Conservation (phyloP, 2,113 vertebrate species). For the Strix aluco region DNA sequence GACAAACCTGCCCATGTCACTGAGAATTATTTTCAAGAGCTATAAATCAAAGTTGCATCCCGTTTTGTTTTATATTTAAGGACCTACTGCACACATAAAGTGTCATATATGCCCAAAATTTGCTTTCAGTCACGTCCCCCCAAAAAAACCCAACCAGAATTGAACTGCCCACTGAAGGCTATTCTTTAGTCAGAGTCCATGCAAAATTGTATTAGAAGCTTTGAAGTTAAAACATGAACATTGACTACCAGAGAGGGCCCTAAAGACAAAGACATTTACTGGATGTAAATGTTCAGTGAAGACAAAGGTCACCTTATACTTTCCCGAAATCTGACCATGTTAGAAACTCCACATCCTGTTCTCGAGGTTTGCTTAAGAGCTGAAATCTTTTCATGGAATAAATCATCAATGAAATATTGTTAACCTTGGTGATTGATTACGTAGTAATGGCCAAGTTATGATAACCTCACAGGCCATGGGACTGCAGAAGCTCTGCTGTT, state of each 20-base stretch:
- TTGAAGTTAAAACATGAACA: slow-evolving; percentile 31
- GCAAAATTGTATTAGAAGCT: slow-evolving; percentile 41
- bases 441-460: neutral
- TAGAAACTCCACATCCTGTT: neutral
- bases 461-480: neutral
- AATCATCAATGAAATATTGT: neutral
- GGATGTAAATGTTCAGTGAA: slow-evolving; percentile 28
- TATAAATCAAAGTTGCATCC: slow-evolving; percentile 11
- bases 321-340: neutral
- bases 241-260: neutral
- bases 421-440: neutral
- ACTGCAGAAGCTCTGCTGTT: neutral
- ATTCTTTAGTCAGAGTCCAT: slow-evolving; percentile 32
- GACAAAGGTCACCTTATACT: slow-evolving; percentile 30
- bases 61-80: neutral
- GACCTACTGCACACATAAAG: neutral
- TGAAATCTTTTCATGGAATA: neutral
- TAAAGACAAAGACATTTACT: slow-evolving; percentile 46
- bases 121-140: neutral
- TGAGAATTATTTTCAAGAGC: neutral
- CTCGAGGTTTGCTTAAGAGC: neutral
- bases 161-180: slow-evolving; percentile 33
- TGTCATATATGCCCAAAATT: slow-evolving; percentile 13
- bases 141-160: neutral
- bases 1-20: neutral